Evolutionary conservation across 1,140 invertebrate genomes (phyloP), one percentile per base, ranked within the genome.

Genomic region (Anthonomus grandis): DNA sequence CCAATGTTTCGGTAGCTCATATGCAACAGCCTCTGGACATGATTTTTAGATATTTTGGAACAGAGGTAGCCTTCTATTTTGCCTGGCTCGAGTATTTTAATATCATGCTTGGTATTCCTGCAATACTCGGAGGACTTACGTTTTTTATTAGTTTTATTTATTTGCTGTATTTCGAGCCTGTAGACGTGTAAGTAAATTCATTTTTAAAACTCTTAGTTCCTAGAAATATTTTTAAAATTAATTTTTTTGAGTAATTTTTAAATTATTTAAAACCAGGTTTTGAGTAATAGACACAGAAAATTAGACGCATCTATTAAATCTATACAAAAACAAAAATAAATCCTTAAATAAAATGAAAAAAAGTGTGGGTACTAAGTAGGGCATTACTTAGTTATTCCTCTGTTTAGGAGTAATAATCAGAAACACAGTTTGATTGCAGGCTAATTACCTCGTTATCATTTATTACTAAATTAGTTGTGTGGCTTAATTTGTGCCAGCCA

Each of bases 41-140:
- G 27, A 69, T 73, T 9, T 60, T 63, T 19, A 65, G 64, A 39
- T 73, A 73, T 59, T 73, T 66, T 64, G 74, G 80, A 36, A 54
- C 71, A n/a, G 66, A 72, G 19, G 66, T 73, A 8, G 68, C 69
- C 1, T 73, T 76, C 13, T 74, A 76, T 52, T 71, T 77, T 22
- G 74, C 72, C 4, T 81, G 80, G 76, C 74, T 79, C 46, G 79
- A 78, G 5, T 69, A 78, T 44, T 82, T 79, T 67, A 78, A 77
- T 53, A 64, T 70, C 56, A 72, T 76, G 75, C 70, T 89, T 27
- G 77, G 80, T n/a, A 71, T 75, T 6, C 74, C 53, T 79, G 80
- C 69, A 47, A 73, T 51, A 76, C 75, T 69, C 78, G 81, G 81
- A 52, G 19, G 52, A 0, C 5, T 62, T 67, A 69, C 59, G 8